Base-by-base conservation (phyloP, 2,888 invertebrate species). In the Papilio demoleus region DNA sequence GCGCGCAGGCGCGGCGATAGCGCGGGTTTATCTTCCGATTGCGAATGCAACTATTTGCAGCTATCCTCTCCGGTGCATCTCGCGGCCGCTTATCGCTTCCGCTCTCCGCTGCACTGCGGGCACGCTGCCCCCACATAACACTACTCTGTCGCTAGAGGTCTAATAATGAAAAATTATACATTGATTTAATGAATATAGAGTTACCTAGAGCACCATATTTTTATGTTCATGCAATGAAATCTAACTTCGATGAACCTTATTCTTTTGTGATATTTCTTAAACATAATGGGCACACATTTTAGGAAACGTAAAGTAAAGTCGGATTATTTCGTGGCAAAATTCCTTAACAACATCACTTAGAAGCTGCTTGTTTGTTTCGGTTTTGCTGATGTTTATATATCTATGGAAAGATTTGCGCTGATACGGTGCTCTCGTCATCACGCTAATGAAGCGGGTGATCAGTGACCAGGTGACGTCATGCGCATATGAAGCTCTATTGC, bases 1-100 rank as follows among this genome's bases (percentile, higher is more conserved):
- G 84, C 84, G 83, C 40, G 61, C 65, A 17, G 42, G 17, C 42
- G 42, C 81, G 81, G 82, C 86, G 88, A 89, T 90, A 88, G 88
- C 88, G 86, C 83, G 88, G 80, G 86, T 86, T 88, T 90, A 87
- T 92, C 89, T 89, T 86, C 87, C 86, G 87, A 90, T 87, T 88
- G 86, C 86, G 80, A 88, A 87, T 90, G 90, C 88, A 88, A 84
- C 86, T 87, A 88, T 87, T 88, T 84, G 84, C 81, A 82, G 82
- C 85, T 81, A 75, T 81, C 79, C 80, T 80, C 80, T 79, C 79
- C 80, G 79, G 78, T 84, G 84, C 85, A 83, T 76, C 78, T 56
- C 38, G 62, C 75, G 75, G 71, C 73, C 80, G 74, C 80, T 83
- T 72, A 72, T 85, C 83, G 80, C 79, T 79, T 79, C 77, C 53